A percentile compares a stretch with the other conserved stretches of the same genome.
Conservation (phyloP, 2,113 vertebrate genomes). For the Siniperca chuatsi region DNA sequence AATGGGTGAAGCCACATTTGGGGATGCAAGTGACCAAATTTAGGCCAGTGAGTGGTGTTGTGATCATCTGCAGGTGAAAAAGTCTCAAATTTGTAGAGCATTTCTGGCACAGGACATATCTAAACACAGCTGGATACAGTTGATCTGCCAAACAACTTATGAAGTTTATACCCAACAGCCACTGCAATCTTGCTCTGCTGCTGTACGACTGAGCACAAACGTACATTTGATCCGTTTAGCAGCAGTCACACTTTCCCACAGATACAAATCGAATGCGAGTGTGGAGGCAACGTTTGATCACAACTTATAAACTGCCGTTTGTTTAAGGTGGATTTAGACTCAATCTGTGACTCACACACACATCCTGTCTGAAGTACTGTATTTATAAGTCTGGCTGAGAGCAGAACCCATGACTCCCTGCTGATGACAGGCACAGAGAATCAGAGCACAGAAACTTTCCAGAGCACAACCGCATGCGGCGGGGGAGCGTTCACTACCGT, state of each 20-base stretch:
- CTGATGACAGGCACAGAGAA: conserved; percentile 7
- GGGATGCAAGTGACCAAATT: background rate
- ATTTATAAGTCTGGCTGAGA: conserved; percentile 37
- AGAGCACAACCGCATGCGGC: background rate
- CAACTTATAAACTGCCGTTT: conserved; percentile 1
- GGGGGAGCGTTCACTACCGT: background rate
- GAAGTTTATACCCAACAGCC: background rate
- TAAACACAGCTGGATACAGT: background rate
- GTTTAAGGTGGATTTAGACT: conserved; percentile 5
- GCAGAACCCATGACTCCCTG: conserved; percentile 41
- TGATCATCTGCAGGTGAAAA: background rate
- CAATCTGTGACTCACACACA: conserved; percentile 29
- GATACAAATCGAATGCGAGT: background rate
- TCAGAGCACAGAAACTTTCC: background rate
- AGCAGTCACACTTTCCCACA: background rate
- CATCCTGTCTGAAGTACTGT: background rate
- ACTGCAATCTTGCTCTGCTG: background rate
- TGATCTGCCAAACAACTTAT: background rate
- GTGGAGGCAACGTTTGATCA: background rate
- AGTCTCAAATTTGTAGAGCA: background rate
- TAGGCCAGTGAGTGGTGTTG: background rate
- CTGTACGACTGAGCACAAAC: background rate
- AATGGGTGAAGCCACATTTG: background rate
- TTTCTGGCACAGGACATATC: background rate
- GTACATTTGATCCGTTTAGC: background rate